Evolutionary conservation across 2,113 vertebrate genomes (phyloP), one percentile per base, ranked within the genome.

Genomic region (Pomatorhinus ruficollis): DNA sequence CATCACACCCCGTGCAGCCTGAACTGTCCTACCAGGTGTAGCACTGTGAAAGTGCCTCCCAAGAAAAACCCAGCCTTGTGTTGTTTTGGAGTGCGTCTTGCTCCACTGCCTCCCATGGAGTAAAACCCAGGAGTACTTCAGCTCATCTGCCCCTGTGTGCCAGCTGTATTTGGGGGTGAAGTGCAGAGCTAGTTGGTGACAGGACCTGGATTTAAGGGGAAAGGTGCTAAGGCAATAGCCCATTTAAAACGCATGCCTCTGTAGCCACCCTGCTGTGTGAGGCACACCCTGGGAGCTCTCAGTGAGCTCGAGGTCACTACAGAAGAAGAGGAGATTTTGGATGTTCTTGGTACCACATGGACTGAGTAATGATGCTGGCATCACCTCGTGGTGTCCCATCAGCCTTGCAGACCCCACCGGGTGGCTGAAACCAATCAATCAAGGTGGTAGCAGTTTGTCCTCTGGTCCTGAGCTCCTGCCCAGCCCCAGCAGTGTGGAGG

Each of bases 291-390:
- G 45, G 50, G 44, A 75, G 12, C 25, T 44, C 59, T 49, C 3
- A 0, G 27, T 0, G 1, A 74, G 28, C 49, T 57, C 1, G 0
- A 37, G 56, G 24, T 15, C 5, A 1, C 50, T 37, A 16, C 16
- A 59, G 53, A 37, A 47, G 44, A 79, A 56, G 31, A 75, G 30
- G n/a, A 72, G 42, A 31, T 61, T 83, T 27, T 35, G 44, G 33
- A 31, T 86, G 17, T 15, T 83, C 28, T 52, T 25, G 15, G 31
- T 15, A 21, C 20, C 27, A 2, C 27, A 33, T 7, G 25, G 23
- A 21, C 2, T 3, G 2, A 39, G 59, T 37, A 74, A 49, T 0
- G 1, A 53, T 39, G 23, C 35, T 63, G 70, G 47, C 45, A 28
- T 81, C 37, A 31, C 16, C 47, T 64, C 50, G 64, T 39, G 33